phyloP scores from a whole-genome alignment of 2,888 invertebrate species.

The Thecocarcelia acutangulata region DNA sequence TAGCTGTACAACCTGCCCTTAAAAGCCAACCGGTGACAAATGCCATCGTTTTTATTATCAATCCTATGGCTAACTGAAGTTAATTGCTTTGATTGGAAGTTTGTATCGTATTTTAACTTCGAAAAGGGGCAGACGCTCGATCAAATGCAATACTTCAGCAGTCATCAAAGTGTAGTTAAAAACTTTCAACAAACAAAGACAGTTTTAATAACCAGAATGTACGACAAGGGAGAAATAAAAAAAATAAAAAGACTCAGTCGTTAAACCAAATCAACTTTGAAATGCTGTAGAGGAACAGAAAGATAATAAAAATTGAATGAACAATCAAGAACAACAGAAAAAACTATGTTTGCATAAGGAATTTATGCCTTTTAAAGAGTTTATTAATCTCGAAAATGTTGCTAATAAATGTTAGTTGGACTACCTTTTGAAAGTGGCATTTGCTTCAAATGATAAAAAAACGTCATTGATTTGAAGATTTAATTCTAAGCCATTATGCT shows the following conservation, averaged over 20 bases:
- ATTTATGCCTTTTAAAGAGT: conserved; percentile 22
- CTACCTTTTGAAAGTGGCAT: conserved; percentile 15
- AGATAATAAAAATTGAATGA: background rate
- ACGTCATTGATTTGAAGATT: conserved; percentile 9
- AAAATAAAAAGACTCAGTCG: conserved; percentile 22
- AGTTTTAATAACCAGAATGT: background rate
- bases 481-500: conserved; percentile 4
- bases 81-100: conserved; percentile 59
- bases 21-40: conserved; percentile 58
- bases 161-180: conserved; percentile 36
- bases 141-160: conserved; percentile 27
- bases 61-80: conserved; percentile 57
- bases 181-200: conserved; percentile 27
- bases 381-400: conserved; percentile 46
- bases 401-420: conserved; percentile 38
- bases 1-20: background rate
- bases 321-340: background rate
- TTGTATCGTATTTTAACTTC: conserved; percentile 12
- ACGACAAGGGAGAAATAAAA: background rate
- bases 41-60: conserved; percentile 58
- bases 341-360: conserved; percentile 7
- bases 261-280: conserved; percentile 35
- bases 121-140: conserved; percentile 1
- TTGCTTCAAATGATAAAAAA: background rate
- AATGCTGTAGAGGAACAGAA: background rate